Evolutionary conservation across 35 echinoderm and acorn worm genomes (phyloP).

Genomic region (Holothuria glaberrima): DNA sequence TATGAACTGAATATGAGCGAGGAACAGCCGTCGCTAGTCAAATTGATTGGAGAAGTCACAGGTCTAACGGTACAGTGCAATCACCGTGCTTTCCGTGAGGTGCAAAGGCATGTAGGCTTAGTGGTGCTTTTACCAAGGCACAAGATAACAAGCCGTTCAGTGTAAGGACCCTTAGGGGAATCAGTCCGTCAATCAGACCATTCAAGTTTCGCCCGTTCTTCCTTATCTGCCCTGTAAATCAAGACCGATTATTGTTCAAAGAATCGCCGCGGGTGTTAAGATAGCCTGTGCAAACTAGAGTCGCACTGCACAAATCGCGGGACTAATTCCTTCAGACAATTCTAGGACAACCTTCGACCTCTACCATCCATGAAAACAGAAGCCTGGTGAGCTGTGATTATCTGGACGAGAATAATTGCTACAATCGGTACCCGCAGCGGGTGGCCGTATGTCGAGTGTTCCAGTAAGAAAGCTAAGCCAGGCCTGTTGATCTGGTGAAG

Average conservation of each 20-base stretch:
- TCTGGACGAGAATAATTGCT: too few relatives aligned
- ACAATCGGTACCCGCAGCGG: too few relatives aligned
- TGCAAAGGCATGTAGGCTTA: background rate
- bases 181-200: background rate
- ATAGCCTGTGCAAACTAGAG: background rate
- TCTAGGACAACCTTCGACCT: conserved; percentile 25
- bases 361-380: background rate
- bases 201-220: background rate
- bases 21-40: too few relatives aligned
- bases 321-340: conserved; percentile 4
- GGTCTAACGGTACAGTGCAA: too few relatives aligned
- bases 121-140: background rate
- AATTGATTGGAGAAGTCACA: too few relatives aligned
- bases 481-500: too few relatives aligned
- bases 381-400: too few relatives aligned
- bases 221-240: background rate
- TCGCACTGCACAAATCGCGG: background rate
- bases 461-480: too few relatives aligned
- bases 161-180: background rate
- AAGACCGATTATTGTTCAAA: background rate
- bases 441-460: too few relatives aligned
- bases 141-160: background rate
- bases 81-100: background rate
- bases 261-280: conserved; percentile 13
- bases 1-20: too few relatives aligned